Percentiles rank a stretch among this genome's conserved stretches.
phyloP scores from a whole-genome alignment of 2,888 invertebrate genomes.

The Drosophila diplacantha region DNA sequence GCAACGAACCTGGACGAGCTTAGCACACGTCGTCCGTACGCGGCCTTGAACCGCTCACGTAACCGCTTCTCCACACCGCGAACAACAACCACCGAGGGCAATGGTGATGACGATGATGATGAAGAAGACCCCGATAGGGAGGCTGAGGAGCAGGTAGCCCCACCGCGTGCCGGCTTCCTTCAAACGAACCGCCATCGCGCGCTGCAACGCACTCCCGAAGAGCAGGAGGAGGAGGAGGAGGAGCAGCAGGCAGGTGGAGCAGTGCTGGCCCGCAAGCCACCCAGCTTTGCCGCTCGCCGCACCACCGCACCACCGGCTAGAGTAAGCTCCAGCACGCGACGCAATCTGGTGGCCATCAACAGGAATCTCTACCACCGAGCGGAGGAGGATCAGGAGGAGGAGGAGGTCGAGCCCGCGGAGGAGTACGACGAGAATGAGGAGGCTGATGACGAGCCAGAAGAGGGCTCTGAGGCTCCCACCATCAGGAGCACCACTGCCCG shows the following conservation, averaged over 20 bases:
- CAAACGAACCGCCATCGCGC: constrained; percentile 63
- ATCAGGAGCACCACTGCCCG: constrained; percentile 20
- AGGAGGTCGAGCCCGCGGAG: constrained; percentile 22
- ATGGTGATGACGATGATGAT: constrained; percentile 24
- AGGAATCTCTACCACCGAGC: constrained; percentile 46
- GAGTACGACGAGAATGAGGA: constrained; percentile 30
- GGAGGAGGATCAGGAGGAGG: constrained; percentile 19
- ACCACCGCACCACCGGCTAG: constrained; percentile 34
- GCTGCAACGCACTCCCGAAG: constrained; percentile 12
- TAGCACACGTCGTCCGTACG: constrained; percentile 50
- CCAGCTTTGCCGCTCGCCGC: constrained; percentile 25
- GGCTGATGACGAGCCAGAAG: constrained; percentile 23
- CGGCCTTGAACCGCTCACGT: constrained; percentile 47
- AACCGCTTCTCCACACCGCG: constrained; percentile 34
- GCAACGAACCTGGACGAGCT: constrained; percentile 29
- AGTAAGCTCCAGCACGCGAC: constrained; percentile 37
- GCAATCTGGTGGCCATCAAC: constrained; percentile 49
- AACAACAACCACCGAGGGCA: constrained; percentile 20
- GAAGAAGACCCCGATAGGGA: constrained; percentile 11
- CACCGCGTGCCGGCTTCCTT: constrained; percentile 40
- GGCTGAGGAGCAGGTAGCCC: constrained; percentile 19
- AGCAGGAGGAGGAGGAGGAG: constrained; percentile 3
- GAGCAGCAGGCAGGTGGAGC: background rate
- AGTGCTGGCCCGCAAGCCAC: constrained; percentile 3
- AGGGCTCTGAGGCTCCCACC: constrained; percentile 4